These are phyloP conservation scores for Tenthredo mesomela DNA, from an alignment of 2,888 invertebrate species.

Conservation along the genomic window DNA sequence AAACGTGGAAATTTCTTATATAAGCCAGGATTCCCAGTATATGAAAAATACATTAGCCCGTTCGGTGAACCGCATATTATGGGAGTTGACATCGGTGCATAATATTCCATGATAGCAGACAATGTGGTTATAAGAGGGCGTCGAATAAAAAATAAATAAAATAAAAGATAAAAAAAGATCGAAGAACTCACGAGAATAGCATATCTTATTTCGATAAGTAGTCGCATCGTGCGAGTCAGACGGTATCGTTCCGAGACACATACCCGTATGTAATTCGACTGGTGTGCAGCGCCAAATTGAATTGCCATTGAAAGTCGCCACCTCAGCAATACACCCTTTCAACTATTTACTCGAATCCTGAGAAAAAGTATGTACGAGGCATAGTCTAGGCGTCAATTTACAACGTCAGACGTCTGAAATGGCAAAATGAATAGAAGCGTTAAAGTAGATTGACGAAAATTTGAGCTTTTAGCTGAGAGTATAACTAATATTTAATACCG, in stretches of 20 bases:
- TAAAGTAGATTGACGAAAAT: background rate
- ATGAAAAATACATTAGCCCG: background rate
- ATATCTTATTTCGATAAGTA: constrained; percentile 25
- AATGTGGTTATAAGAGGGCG: background rate
- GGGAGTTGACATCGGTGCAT: background rate
- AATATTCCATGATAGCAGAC: background rate
- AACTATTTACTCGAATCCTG: background rate
- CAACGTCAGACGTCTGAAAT: background rate
- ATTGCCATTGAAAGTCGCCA: constrained; percentile 54
- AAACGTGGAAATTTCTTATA: background rate
- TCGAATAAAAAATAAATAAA: background rate
- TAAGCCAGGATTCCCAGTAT: background rate
- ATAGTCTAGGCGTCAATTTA: background rate
- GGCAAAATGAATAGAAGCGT: background rate
- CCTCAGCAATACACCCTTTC: constrained; percentile 45
- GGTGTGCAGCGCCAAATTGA: constrained; percentile 43
- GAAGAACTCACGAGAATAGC: background rate
- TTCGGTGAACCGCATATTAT: constrained; percentile 13
- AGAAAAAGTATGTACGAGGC: background rate
- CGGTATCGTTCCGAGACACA: background rate
- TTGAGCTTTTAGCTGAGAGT: too few relatives aligned
- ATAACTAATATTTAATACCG: too few relatives aligned
- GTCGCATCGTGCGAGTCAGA: constrained; percentile 5
- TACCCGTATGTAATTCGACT: background rate
- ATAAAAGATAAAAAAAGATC: background rate